These are phyloP conservation scores for Stenoptilia bipunctidactyla DNA, from an alignment of 2,888 invertebrate species.

Conservation along the genomic window DNA sequence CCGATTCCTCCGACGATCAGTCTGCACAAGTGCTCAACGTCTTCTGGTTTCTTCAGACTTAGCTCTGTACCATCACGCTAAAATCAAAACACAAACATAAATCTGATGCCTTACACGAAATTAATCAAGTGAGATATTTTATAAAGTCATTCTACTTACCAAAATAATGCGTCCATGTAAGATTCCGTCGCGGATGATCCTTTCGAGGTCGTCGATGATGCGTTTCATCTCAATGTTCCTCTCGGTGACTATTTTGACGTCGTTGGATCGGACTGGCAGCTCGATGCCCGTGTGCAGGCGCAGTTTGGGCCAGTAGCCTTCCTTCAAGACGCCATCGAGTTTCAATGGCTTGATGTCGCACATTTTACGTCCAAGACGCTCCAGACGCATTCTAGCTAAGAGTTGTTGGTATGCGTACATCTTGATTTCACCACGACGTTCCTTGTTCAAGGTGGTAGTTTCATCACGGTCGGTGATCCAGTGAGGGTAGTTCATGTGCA, in stretches of 20 bases:
- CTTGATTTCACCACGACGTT: constrained; percentile 69
- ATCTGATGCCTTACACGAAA: background rate
- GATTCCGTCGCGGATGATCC: constrained; percentile 63
- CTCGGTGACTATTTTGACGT: constrained; percentile 32
- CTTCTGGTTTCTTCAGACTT: constrained; percentile 74
- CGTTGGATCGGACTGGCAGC: constrained; percentile 66
- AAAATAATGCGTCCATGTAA: constrained; percentile 42
- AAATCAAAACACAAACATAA: constrained; percentile 10
- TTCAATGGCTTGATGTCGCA: constrained; percentile 58
- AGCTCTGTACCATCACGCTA: constrained; percentile 71
- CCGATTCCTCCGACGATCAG: constrained; percentile 75
- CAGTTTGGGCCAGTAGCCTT: constrained; percentile 73
- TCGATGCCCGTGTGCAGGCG: constrained; percentile 68
- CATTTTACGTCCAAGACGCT: constrained; percentile 59
- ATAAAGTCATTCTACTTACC: constrained; percentile 27
- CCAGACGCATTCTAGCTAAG: constrained; percentile 69
- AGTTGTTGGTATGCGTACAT: constrained; percentile 75
- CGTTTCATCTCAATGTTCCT: constrained; percentile 35
- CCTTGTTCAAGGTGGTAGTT: constrained; percentile 38
- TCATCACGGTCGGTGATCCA: constrained; percentile 74
- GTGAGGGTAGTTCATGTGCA: constrained; percentile 77
- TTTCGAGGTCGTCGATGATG: constrained; percentile 53
- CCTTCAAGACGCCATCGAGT: constrained; percentile 47
- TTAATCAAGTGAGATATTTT: background rate
- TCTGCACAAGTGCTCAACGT: constrained; percentile 76